Conservation (phyloP, 1,140 invertebrate genomes). For the Apis cerana region DNA sequence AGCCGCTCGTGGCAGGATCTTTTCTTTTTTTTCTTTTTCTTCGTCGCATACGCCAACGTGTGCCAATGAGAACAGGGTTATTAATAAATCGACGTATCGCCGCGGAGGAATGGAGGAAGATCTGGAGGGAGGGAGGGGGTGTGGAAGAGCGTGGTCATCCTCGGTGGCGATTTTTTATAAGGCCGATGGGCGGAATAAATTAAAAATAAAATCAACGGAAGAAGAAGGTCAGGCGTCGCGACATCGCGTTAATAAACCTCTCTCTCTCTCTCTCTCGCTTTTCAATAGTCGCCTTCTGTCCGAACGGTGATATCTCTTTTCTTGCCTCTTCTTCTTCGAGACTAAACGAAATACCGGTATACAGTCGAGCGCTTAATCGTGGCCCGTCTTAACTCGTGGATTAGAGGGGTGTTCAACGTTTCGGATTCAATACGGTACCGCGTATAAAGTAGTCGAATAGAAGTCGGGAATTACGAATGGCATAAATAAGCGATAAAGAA, state of each 20-base stretch:
- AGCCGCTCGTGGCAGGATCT: constrained; percentile 63
- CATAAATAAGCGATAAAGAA: too few relatives aligned
- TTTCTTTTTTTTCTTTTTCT: constrained; percentile 68
- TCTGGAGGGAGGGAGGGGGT: constrained; percentile 15
- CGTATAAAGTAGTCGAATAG: neutral
- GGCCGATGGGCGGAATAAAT: constrained; percentile 68
- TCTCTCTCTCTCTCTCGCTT: constrained; percentile 21
- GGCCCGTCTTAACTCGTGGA: constrained; percentile 47
- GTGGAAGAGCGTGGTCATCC: constrained; percentile 30
- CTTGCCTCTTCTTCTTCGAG: too few relatives aligned
- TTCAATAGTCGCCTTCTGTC: neutral
- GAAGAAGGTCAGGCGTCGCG: constrained; percentile 64
- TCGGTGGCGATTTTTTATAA: constrained; percentile 43
- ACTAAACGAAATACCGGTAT: too few relatives aligned
- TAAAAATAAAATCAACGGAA: constrained; percentile 69
- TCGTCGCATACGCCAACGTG: constrained; percentile 57
- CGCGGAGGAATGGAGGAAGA: neutral
- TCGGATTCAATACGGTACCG: neutral
- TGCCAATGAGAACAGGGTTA: constrained; percentile 76
- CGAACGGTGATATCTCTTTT: neutral
- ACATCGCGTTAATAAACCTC: constrained; percentile 68
- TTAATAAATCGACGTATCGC: constrained; percentile 75
- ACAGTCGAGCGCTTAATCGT: constrained; percentile 15
- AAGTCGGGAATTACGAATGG: neutral
- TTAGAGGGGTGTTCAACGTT: constrained; percentile 1